phyloP scores from a whole-genome alignment of 2,113 vertebrate genomes.

The Micronycteris hirsuta region DNA sequence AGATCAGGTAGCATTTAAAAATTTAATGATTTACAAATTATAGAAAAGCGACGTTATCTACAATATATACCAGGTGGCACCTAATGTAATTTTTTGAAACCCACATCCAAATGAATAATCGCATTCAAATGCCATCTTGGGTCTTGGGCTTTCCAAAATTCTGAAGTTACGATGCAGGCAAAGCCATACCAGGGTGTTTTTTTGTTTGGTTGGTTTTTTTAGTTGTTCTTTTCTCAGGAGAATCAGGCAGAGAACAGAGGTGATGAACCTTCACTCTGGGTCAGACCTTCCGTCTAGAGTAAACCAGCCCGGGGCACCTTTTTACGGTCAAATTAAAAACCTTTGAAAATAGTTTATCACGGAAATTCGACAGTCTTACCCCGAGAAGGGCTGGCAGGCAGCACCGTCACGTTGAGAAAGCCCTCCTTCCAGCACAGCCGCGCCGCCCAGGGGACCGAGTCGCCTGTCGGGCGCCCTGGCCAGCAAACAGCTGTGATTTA shows the following conservation, averaged over 20 bases:
- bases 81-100: neutral
- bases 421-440: constrained; percentile 63
- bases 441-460: constrained; percentile 66
- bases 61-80: neutral
- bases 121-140: neutral
- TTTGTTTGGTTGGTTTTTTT: neutral
- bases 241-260: neutral
- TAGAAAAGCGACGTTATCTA: constrained; percentile 35
- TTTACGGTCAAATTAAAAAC: constrained; percentile 82
- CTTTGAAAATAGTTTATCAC: constrained; percentile 81
- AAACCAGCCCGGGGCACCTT: constrained; percentile 75
- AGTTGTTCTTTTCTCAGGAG: constrained; percentile 60
- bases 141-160: constrained; percentile 59
- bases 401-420: constrained; percentile 69
- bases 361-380: constrained; percentile 76
- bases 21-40: constrained; percentile 30
- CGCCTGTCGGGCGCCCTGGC: constrained; percentile 69
- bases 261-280: constrained; percentile 15
- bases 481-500: constrained; percentile 82
- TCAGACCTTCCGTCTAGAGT: constrained; percentile 49
- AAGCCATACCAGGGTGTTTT: constrained; percentile 54
- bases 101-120: neutral
- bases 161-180: constrained; percentile 47
- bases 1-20: constrained; percentile 7
- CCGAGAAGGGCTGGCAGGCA: constrained; percentile 70